Evolutionary conservation across 1,140 invertebrate genomes (phyloP).

Genomic region (Meloidogyne floridensis): DNA sequence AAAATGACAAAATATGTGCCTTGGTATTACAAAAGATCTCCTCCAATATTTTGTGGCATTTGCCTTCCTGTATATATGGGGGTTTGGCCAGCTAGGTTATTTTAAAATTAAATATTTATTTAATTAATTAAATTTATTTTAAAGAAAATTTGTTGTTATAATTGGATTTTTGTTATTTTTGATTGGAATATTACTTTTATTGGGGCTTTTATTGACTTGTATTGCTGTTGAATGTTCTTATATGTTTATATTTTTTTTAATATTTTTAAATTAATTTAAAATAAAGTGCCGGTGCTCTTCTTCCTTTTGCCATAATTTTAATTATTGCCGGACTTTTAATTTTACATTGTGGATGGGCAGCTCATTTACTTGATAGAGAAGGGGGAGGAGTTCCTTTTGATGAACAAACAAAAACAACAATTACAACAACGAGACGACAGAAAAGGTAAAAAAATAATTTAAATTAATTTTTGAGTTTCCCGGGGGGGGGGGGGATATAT

Average conservation of each 20-base stretch:
- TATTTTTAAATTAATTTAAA: conserved; percentile 23
- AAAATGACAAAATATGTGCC: conserved; percentile 59
- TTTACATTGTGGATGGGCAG: conserved; percentile 65
- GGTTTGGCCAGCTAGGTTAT: conserved; percentile 44
- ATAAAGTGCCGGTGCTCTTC: conserved; percentile 51
- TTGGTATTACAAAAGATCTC: conserved; percentile 56
- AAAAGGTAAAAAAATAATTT: conserved; percentile 14
- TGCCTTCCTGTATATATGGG: conserved; percentile 61
- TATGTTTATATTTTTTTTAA: conserved; percentile 44
- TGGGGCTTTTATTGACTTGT: conserved; percentile 59
- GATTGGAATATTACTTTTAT: conserved; percentile 53
- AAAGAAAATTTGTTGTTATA: conserved; percentile 58
- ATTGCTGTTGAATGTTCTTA: conserved; percentile 60
- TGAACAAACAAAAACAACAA: conserved; percentile 29
- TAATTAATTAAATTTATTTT: conserved; percentile 16
- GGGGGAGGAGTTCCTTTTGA: conserved; percentile 50
- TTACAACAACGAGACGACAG: conserved; percentile 1
- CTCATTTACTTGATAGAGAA: conserved; percentile 59
- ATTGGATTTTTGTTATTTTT: conserved; percentile 58
- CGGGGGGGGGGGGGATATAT: no score
- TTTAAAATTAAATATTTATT: conserved; percentile 4
- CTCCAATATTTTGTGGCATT: conserved; percentile 62
- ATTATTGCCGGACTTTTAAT: conserved; percentile 62
- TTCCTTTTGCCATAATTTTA: conserved; percentile 62
- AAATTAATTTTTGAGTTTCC: no score